These are phyloP conservation scores for Vireo altiloquus DNA, from an alignment of 2,113 vertebrate species.

Conservation along the genomic window DNA sequence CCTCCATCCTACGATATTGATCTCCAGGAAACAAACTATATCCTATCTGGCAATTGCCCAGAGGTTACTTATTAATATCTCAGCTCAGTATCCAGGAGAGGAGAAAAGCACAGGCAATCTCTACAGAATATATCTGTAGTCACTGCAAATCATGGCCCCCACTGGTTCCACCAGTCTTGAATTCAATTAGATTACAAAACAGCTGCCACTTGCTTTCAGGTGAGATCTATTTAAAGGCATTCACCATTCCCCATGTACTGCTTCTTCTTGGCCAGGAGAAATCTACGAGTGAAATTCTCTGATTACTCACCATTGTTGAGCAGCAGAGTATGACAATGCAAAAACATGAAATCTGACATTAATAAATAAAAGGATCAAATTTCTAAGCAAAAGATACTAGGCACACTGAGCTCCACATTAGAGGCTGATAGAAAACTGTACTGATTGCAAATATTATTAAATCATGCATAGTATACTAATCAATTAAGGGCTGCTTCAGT, in stretches of 20 bases:
- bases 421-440: background rate
- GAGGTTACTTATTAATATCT: background rate
- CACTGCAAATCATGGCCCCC: background rate
- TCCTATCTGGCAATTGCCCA: background rate
- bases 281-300: background rate
- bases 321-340: background rate
- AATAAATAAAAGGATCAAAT: background rate
- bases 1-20: background rate
- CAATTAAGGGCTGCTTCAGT: background rate
- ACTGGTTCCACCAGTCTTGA: background rate
- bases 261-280: background rate
- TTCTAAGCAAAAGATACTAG: background rate
- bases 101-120: background rate
- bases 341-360: background rate
- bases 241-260: fast-evolving
- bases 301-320: fast-evolving
- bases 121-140: background rate
- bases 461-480: background rate
- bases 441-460: background rate
- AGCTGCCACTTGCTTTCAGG: background rate
- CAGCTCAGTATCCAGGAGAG: background rate
- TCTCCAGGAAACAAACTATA: background rate
- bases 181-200: background rate
- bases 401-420: background rate
- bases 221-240: background rate